Base-by-base conservation (phyloP, 1,140 invertebrate genomes). In the Megalopta genalis region DNA sequence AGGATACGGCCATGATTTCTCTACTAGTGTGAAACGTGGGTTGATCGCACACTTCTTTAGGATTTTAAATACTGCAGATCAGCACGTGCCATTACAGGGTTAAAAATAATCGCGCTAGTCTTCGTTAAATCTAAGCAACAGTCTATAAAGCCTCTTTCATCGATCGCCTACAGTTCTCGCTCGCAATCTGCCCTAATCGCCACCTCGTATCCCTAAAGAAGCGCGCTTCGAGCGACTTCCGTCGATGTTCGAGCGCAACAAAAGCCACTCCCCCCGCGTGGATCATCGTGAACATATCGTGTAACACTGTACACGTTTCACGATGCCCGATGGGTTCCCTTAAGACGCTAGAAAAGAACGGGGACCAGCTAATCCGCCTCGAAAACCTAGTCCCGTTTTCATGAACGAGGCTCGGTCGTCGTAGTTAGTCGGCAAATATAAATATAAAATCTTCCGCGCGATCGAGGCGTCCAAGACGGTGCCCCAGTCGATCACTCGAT, bases 61-160 rank as follows among this genome's bases (percentile, higher is more conserved):
- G 9, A 42, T 42, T 42, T 42, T 10, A 42, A 46, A 14, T 46
- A 46, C 42, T 46, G 10, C 10, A 46, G 14, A 10, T 46, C 42
- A 46, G 42, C 6, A 9, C 54, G 18, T 57, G 54, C 54, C 23
- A 9, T 59, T 25, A 18, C 2, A 25, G n/a, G 32, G 39, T 67
- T 42, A 74, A 74, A 62, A 87, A 82, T 83, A 88, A 82, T 79
- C 54, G 68, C 84, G 87, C 83, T 89, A 89, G 82, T 85, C 83
- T 77, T 84, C 64, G 54, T 82, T 87, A 89, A 57, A n/a, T 84
- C 86, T 90, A 87, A 84, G 82, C 77, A 89, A 88, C 88, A 90
- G 88, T 90, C 88, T 90, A 90, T 90, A 87, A 57, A 90, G 89
- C 88, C 85, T 88, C 87, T 85, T 89, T 77, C 54, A 54, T 65